Evolutionary conservation across 2,113 vertebrate genomes (phyloP).

Genomic region (Paramisgurnus dabryanus): DNA sequence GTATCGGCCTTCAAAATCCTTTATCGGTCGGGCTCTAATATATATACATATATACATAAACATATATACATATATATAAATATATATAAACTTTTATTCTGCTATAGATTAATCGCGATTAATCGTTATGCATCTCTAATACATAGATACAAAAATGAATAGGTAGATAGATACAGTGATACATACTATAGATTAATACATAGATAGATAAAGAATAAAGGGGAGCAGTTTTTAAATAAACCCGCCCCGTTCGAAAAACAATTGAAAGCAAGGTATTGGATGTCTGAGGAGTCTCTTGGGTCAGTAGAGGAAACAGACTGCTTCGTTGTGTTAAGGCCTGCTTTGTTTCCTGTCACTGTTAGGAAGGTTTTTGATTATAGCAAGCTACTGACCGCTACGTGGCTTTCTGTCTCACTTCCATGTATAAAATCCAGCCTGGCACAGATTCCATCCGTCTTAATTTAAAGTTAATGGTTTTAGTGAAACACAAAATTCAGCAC

Average conservation of each 20-base stretch:
- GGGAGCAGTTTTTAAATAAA: constrained; percentile 52
- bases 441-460: constrained; percentile 40
- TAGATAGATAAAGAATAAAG: constrained; percentile 46
- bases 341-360: constrained; percentile 55
- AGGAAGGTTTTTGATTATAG: constrained; percentile 35
- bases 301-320: constrained; percentile 55
- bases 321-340: constrained; percentile 50
- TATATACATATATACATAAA: no score
- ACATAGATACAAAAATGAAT: no score
- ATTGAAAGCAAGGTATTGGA: constrained; percentile 46
- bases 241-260: constrained; percentile 44
- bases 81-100: no score
- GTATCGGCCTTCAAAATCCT: no score
- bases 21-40: no score
- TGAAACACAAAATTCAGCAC: neutral
- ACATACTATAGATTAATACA: constrained; percentile 36
- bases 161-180: neutral
- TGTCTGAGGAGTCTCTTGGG: constrained; percentile 45
- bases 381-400: constrained; percentile 35
- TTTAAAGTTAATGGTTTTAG: neutral
- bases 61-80: no score
- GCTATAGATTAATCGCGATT: no score
- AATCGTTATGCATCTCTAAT: no score
- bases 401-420: constrained; percentile 37
- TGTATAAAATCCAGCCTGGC: constrained; percentile 10